Base-by-base conservation (phyloP, 1,140 invertebrate species). In the Aporrectodea caliginosa region DNA sequence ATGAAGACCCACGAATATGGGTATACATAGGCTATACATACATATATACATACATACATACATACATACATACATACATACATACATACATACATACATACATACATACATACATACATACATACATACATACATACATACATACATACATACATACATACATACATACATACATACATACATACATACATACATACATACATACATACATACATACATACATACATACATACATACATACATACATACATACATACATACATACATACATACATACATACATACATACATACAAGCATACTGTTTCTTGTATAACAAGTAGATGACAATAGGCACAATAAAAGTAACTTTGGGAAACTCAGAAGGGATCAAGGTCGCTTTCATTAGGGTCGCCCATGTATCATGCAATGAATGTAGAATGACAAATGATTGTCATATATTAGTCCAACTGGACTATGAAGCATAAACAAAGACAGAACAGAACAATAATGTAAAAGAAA, bases 141-240 rank as follows among this genome's bases (percentile, higher is more conserved):
- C 73, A 29, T 34, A 74, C 73, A 74, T 34, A 29, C 73, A 74
- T 34, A 74, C n/a, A 29, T 34, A 74, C 73, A 27, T 34, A 34
- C 73, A 27, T 34, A 74, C 73, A 29, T 34, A 74, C 73, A 74
- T 75, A n/a, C 31, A 75, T 69, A n/a, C 74, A 75, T 75, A 33
- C 74, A 75, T 75, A 33, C 74, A 75, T 75, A n/a, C 16, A 73
- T n/a, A 16, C 30, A 31, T 73, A 16, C 72, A 73, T 31, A 33
- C 74, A 75, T 43, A 0, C 74, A 43, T 75, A 75, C 73, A 75
- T 75, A 32, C 73, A 1, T 75, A 75, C 73, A 75, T 75, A 75
- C 73, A 75, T 75, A 75, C 73, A 75, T 75, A 75, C 73, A 75
- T 75, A 75, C 73, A 75, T 75, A 75, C 73, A 75, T 75, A 75